Conservation (phyloP, 2,113 vertebrate species). For the Cottus gobio region DNA sequence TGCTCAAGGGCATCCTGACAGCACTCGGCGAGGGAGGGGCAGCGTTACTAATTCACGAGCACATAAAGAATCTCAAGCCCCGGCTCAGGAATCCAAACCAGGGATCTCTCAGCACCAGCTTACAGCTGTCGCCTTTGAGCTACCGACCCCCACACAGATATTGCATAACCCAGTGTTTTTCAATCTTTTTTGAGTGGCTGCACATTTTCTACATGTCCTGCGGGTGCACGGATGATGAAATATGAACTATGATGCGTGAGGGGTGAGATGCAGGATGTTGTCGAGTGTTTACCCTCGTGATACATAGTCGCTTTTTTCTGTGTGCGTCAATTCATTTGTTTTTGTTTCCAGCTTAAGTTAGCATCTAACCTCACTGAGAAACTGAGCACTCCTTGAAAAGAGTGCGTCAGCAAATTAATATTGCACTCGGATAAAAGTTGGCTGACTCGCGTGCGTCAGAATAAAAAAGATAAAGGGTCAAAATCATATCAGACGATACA, state of each 20-base stretch:
- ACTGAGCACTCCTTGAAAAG: not conserved
- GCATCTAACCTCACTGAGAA: not conserved
- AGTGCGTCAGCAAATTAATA: not conserved
- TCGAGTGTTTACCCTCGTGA: not conserved
- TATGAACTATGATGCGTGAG: not conserved
- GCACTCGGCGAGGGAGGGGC: not conserved
- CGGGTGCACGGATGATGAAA: not conserved
- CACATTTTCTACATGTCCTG: too few species aligned
- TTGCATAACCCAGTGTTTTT: too few species aligned
- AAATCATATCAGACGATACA: not conserved
- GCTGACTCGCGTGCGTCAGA: not conserved
- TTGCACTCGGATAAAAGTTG: not conserved
- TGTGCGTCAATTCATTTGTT: not conserved
- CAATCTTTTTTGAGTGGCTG: too few species aligned
- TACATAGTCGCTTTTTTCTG: not conserved
- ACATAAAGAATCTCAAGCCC: slow-evolving; percentile 27
- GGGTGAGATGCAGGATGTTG: not conserved
- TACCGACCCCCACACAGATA: slow-evolving; percentile 33
- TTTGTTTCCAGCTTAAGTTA: not conserved
- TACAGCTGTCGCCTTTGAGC: slow-evolving; percentile 7
- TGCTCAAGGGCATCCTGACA: slow-evolving; percentile 46
- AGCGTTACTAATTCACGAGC: slow-evolving; percentile 19
- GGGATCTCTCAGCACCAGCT: not conserved
- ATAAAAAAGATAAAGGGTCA: not conserved
- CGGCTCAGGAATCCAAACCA: slow-evolving; percentile 15